Conservation (phyloP, 1,140 invertebrate species). For the Meloidogyne chitwoodi region DNA sequence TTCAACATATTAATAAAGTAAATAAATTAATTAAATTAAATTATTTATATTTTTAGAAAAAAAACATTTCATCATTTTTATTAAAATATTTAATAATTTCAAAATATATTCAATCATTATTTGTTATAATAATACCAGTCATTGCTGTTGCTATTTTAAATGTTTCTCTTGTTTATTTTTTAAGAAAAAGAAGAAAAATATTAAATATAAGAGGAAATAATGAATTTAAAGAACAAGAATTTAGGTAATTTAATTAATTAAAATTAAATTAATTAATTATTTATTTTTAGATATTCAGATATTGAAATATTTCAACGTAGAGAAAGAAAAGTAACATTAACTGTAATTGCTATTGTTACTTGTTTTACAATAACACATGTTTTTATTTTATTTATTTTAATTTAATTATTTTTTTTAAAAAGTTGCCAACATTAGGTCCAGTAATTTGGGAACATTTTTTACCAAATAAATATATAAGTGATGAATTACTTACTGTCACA, state of each 20-base stretch:
- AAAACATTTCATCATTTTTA: slow-evolving; percentile 2
- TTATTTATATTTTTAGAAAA: slow-evolving; percentile 16
- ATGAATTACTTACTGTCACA: slow-evolving; percentile 18
- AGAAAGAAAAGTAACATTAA: slow-evolving; percentile 48
- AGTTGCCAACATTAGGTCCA: slow-evolving; percentile 42
- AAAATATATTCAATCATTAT: slow-evolving; percentile 18
- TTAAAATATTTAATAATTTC: slow-evolving; percentile 19
- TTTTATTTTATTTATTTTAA: not conserved
- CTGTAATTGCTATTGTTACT: slow-evolving; percentile 47
- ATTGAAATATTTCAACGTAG: slow-evolving; percentile 43
- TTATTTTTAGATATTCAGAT: slow-evolving; percentile 30
- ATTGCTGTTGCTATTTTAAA: slow-evolving; percentile 50
- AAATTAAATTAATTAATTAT: not conserved
- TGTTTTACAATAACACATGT: slow-evolving; percentile 50
- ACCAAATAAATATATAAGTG: not conserved
- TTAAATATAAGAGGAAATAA: not conserved
- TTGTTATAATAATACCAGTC: slow-evolving; percentile 36
- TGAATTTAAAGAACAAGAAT: slow-evolving; percentile 27
- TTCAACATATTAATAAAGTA: slow-evolving; percentile 35
- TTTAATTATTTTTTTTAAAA: slow-evolving; percentile 12
- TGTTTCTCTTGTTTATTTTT: slow-evolving; percentile 48
- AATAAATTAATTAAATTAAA: no score
- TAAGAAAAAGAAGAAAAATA: slow-evolving; percentile 39
- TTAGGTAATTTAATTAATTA: slow-evolving; percentile 24
- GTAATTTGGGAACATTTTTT: slow-evolving; percentile 47